These are phyloP conservation scores for Trisateles emortualis DNA, from an alignment of 2,888 invertebrate genomes.

Conservation along the genomic window DNA sequence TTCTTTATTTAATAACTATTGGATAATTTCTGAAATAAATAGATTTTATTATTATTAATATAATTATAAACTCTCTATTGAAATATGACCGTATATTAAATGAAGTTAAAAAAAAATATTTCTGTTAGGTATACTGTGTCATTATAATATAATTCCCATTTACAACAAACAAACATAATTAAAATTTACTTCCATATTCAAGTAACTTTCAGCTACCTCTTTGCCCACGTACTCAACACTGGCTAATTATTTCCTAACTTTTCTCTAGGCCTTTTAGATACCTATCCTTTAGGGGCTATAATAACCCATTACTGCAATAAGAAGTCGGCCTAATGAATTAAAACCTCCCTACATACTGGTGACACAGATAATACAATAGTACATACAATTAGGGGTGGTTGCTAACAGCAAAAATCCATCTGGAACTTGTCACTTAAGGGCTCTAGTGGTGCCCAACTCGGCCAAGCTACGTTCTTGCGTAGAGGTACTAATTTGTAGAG, in stretches of 20 bases:
- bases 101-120: no score
- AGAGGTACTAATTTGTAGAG: constrained; percentile 45
- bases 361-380: constrained; percentile 74
- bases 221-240: constrained; percentile 4
- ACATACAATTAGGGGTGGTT: constrained; percentile 67
- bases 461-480: constrained; percentile 52
- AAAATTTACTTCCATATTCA: not conserved
- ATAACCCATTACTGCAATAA: constrained; percentile 50
- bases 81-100: no score
- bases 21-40: no score
- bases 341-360: constrained; percentile 62
- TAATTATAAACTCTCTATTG: no score
- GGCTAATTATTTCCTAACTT: constrained; percentile 44
- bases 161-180: not conserved
- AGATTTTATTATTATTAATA: no score
- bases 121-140: no score
- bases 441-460: constrained; percentile 69
- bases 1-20: no score
- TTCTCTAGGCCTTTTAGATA: constrained; percentile 46
- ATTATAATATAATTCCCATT: no score
- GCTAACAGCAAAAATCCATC: constrained; percentile 86
- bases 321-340: constrained; percentile 59
- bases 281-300: constrained; percentile 48
- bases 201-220: not conserved
- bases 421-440: constrained; percentile 83